These are phyloP conservation scores for Goniozus legneri DNA, from an alignment of 1,140 invertebrate genomes.

Conservation along the genomic window DNA sequence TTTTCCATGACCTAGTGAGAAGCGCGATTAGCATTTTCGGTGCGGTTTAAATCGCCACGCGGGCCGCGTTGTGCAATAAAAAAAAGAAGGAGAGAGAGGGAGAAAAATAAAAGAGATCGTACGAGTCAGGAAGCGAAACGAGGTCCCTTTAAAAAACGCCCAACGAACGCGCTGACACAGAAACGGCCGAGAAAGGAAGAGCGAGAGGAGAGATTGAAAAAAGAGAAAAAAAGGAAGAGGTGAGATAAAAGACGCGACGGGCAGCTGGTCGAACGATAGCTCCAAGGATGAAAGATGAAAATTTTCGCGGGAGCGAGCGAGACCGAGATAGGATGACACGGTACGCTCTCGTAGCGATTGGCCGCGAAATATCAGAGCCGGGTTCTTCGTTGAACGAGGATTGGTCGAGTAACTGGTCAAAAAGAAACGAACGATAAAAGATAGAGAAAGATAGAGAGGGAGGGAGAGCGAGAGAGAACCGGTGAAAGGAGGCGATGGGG, in stretches of 20 bases:
- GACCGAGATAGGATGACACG: too few species aligned
- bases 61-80: conserved; percentile 9
- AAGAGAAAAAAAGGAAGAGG: conserved; percentile 11
- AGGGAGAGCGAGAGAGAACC: conserved; percentile 9
- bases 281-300: conserved; percentile 14
- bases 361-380: conserved; percentile 7
- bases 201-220: background rate
- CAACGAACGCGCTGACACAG: background rate
- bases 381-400: conserved; percentile 13
- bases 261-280: background rate
- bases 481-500: conserved; percentile 28
- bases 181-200: background rate
- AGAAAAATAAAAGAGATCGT: too few species aligned
- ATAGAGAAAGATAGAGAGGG: conserved; percentile 12
- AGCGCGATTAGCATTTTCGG: conserved; percentile 26
- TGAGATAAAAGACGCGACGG: background rate
- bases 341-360: conserved; percentile 9
- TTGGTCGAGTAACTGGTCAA: too few species aligned
- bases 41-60: conserved; percentile 31
- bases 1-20: conserved; percentile 32
- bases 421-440: conserved; percentile 4
- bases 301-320: conserved; percentile 11
- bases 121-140: conserved; percentile 29
- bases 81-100: conserved; percentile 23
- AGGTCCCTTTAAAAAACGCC: conserved; percentile 37